Conservation (phyloP, 2,797 vertebrate genomes). For the Cercopithecus hamlyni region DNA sequence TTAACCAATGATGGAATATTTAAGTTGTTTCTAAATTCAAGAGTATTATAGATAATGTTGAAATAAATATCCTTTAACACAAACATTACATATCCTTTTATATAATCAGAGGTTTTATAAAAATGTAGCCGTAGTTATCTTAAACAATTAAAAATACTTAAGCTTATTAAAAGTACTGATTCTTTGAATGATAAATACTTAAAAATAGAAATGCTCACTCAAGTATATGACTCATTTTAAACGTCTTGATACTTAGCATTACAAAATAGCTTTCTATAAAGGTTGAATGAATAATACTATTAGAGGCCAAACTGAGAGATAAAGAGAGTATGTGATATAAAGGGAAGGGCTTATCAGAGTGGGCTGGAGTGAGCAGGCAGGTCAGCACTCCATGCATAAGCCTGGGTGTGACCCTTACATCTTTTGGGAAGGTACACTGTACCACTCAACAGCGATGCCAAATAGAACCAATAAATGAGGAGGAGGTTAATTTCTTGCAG, state of each 20-base stretch:
- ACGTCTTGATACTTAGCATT: slow-evolving; percentile 49
- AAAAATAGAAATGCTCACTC: slow-evolving; percentile 66
- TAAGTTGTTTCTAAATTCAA: slow-evolving; percentile 68
- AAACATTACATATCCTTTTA: slow-evolving; percentile 66
- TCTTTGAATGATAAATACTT: slow-evolving; percentile 59
- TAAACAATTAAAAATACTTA: neutral
- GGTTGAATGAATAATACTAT: slow-evolving; percentile 19
- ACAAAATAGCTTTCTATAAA: slow-evolving; percentile 56
- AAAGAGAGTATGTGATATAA: neutral
- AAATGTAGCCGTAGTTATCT: slow-evolving; percentile 51
- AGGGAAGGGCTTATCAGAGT: neutral
- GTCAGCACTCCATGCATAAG: fast-evolving
- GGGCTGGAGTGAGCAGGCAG: neutral
- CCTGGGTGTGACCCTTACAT: neutral
- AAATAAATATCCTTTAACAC: slow-evolving; percentile 68
- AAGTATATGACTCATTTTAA: slow-evolving; percentile 65
- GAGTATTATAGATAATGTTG: slow-evolving; percentile 64
- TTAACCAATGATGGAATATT: slow-evolving; percentile 53
- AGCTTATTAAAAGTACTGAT: slow-evolving; percentile 68
- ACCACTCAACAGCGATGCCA: neutral
- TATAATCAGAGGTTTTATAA: slow-evolving; percentile 68
- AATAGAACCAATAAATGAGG: neutral
- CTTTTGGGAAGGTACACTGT: neutral
- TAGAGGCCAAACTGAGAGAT: neutral
- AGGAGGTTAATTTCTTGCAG: neutral